Percentiles rank a stretch among this genome's conserved stretches.
These are phyloP conservation scores for Lordiphosa clarofinis DNA, from an alignment of 1,140 invertebrate species.

Conservation along the genomic window DNA sequence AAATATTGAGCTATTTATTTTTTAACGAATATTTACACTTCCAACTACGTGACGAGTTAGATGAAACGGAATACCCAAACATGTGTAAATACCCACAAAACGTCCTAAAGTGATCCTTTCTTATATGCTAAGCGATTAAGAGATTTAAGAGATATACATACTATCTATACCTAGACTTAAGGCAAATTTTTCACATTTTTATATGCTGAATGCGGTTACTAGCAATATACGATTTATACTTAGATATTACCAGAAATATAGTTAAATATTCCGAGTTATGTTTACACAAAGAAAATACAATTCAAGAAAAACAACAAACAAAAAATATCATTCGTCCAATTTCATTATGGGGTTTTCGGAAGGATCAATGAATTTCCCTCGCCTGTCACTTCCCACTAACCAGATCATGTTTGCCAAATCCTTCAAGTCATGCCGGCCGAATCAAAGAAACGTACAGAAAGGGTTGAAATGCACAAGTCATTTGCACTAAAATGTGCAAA, in stretches of 20 bases:
- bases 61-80: conserved; percentile 28
- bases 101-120: conserved; percentile 71
- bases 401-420: conserved; percentile 36
- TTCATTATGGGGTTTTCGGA: no score
- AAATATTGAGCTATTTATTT: conserved; percentile 74
- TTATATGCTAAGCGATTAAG: conserved; percentile 75
- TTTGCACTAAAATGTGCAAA: conserved; percentile 41
- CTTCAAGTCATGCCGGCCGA: conserved; percentile 47
- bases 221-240: conserved; percentile 57
- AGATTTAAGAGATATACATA: conserved; percentile 53
- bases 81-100: conserved; percentile 60
- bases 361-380: conserved; percentile 13
- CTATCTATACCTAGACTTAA: conserved; percentile 27
- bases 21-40: conserved; percentile 68
- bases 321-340: not conserved
- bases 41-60: conserved; percentile 45
- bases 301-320: not conserved
- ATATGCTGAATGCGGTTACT: conserved; percentile 53
- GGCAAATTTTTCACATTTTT: conserved; percentile 58
- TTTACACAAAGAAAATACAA: conserved; percentile 30
- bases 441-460: conserved; percentile 33
- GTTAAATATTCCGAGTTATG: conserved; percentile 63
- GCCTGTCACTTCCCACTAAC: conserved; percentile 46
- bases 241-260: conserved; percentile 36
- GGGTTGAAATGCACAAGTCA: conserved; percentile 64